Evolutionary conservation across 2,797 vertebrate genomes (phyloP), one percentile per base, ranked within the genome.

Genomic region (Artibeus lituratus): DNA sequence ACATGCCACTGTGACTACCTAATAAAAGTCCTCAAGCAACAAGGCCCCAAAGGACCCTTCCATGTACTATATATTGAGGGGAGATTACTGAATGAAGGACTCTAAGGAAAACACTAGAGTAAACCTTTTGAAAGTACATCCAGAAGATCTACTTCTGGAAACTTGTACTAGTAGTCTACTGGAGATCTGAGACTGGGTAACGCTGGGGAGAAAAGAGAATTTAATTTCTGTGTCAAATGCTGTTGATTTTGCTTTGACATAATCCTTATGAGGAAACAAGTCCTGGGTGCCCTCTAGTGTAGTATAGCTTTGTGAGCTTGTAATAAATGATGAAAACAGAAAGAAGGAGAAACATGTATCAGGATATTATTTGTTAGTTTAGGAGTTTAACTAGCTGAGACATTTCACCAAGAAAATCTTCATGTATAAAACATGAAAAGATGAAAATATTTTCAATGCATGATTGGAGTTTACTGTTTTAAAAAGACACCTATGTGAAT

Each of bases 401-500:
- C 88, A 89, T 21, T 67, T 47, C 37, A 29, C 18, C 10, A 18
- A 84, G 26, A 69, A 92, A 70, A 90, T 15, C 3, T 59, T n/a
- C 4, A 4, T 47, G 14, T 6, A 24, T 26, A 32, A 86, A 88
- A 69, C 14, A 18, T 69, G 11, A 37, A 53, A 14, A 84, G 29
- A 51, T 53, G 10, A 77, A 84, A 92, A 57, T 53, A 81, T 55
- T 83, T 95, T 81, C 86, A 73, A 42, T 15, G 26, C 3, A 74
- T 12, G 55, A 73, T n/a, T 29, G 35, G n/a, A 49, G 19, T 22
- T 11, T 44, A 18, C 0, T 5, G 19, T 59, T 94, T 90, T 62
- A 39, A 91, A 90, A 93, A 24, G 37, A 70, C 2, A 53, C 5
- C 21, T 22, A 3, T 39, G 18, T 32, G 29, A 78, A 69, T 82